Evolutionary conservation across 2,113 vertebrate species (phyloP), one percentile per base, ranked within the genome.

Genomic region (Columba livia): DNA sequence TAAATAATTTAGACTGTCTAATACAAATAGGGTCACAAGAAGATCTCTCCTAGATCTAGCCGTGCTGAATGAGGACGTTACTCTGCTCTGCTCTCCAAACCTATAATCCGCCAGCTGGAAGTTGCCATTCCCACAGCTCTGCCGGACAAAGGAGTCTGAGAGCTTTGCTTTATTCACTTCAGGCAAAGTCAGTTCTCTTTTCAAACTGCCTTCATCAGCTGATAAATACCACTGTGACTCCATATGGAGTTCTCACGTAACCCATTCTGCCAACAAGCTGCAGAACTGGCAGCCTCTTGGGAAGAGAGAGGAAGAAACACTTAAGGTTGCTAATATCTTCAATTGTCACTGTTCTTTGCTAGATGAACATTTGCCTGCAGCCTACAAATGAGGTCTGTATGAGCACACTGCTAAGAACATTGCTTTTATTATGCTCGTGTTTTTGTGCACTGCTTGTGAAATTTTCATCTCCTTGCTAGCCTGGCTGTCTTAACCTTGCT

Each of bases 181-280:
- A 90, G 85, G 58, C 48, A 84, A 94, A 88, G 85, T 85, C 58
- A 61, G 24, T 73, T 86, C 44, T 53, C 47, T 73, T 92, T 95
- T 84, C 83, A 89, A 73, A 50, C 64, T 61, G 72, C 54, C 84
- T 86, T 80, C 72, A n/a, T 80, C 77, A 78, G 60, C 64, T 80
- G 60, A 77, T 80, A 77, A 73, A 83, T 65, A n/a, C 86, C 70
- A 24, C 50, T 3, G 7, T 51, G 58, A 38, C 60, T 94, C 85
- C 57, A 79, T 53, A 65, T 31, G 79, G 74, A 75, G 57, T 44
- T 94, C 79, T 85, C 38, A 13, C 75, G 75, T 60, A 66, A 88
- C 48, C 85, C 29, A 6, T 79, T 92, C 54, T 92, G 94, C 93
- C 93, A 91, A 85, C 51, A 53, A 79, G 71, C 44, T 85, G 71